These are phyloP conservation scores for Heterotis niloticus DNA, from an alignment of 2,113 vertebrate genomes.

Conservation along the genomic window DNA sequence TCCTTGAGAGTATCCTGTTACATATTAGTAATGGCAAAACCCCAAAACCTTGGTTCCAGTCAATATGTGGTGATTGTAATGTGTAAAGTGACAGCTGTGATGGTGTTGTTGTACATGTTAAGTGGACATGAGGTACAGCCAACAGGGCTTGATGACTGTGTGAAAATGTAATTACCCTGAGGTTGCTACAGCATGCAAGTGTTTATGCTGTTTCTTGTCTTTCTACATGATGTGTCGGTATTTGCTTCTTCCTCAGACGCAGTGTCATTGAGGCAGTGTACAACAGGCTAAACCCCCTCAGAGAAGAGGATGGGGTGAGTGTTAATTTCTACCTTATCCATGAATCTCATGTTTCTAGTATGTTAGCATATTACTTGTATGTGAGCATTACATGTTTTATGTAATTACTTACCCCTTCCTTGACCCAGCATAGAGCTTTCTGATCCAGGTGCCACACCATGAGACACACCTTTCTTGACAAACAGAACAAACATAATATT, in stretches of 20 bases:
- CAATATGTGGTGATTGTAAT: not conserved
- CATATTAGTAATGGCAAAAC: too few species aligned
- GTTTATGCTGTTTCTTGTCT: not conserved
- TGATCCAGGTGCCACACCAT: not conserved
- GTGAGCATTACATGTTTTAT: too few species aligned
- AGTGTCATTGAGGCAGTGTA: slow-evolving; percentile 97
- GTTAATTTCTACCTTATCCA: slow-evolving; percentile 32
- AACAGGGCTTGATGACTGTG: not conserved
- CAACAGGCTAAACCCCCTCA: slow-evolving; percentile 92
- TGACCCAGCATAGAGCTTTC: not conserved
- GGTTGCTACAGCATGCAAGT: not conserved
- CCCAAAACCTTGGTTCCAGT: not conserved
- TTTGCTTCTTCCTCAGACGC: slow-evolving; percentile 68
- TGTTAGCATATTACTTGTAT: not conserved
- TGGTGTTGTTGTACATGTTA: not conserved
- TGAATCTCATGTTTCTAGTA: not conserved
- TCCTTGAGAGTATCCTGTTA: too few species aligned
- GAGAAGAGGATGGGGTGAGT: slow-evolving; percentile 96
- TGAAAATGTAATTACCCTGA: not conserved
- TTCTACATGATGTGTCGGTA: not conserved
- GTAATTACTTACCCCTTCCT: not conserved
- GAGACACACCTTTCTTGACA: slow-evolving; percentile 9
- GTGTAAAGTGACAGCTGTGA: not conserved
- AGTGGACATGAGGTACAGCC: not conserved
- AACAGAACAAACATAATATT: not conserved